Conservation (phyloP, 2,113 vertebrate genomes). For the Cinclus mexicanus region DNA sequence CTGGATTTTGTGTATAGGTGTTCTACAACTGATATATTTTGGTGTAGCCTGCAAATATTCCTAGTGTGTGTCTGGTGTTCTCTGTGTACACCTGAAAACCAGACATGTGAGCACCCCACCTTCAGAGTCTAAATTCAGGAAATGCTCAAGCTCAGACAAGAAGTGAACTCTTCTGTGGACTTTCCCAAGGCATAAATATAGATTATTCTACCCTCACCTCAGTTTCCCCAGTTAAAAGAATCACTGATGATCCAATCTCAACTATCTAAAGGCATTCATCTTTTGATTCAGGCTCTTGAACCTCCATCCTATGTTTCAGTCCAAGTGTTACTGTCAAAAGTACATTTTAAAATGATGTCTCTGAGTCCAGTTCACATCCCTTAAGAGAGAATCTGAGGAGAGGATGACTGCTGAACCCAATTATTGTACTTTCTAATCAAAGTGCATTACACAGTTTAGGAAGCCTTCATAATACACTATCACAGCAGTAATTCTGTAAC, state of each 20-base stretch:
- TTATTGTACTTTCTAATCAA: not conserved
- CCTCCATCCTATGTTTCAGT: not conserved
- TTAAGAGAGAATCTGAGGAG: not conserved
- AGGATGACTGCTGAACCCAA: not conserved
- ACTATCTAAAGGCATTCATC: not conserved
- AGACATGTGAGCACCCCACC: not conserved
- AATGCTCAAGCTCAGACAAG: not conserved
- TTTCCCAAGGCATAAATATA: not conserved
- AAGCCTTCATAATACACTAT: not conserved
- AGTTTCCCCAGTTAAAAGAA: not conserved
- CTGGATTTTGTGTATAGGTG: not conserved
- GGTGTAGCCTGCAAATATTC: not conserved
- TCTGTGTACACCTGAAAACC: not conserved
- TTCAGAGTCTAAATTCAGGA: not conserved
- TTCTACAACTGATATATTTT: not conserved
- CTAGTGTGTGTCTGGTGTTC: not conserved
- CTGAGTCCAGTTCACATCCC: not conserved
- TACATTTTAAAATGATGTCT: not conserved
- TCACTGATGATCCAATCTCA: not conserved
- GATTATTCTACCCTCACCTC: rapidly evolving
- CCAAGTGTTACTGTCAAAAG: not conserved
- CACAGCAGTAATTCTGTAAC: not conserved
- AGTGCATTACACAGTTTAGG: not conserved
- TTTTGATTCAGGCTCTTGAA: not conserved
- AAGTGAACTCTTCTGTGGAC: not conserved